Evolutionary conservation across 2,888 invertebrate genomes (phyloP).

Genomic region (Fragum whitleyi): DNA sequence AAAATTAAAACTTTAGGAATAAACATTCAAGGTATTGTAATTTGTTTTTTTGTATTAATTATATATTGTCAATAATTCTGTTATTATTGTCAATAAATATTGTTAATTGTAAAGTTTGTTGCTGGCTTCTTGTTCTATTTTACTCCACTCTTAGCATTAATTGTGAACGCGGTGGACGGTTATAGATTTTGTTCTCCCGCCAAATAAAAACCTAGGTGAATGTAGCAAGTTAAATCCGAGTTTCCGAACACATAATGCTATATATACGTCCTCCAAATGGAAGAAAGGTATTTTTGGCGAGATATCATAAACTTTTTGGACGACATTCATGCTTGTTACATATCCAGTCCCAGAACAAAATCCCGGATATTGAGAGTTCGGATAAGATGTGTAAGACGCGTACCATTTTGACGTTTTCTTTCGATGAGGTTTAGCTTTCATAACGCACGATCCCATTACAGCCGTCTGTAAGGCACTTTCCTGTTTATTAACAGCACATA

Average conservation of each 20-base stretch:
- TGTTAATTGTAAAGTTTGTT: no score
- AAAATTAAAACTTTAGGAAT: no score
- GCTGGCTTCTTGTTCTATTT: no score
- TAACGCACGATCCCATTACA: conserved; percentile 67
- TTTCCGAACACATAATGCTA: conserved; percentile 70
- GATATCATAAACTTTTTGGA: conserved; percentile 62
- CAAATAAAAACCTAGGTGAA: conserved; percentile 67
- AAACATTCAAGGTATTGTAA: no score
- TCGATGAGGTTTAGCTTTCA: conserved; percentile 64
- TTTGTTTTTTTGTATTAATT: no score
- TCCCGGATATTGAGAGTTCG: conserved; percentile 71
- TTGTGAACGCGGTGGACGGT: conserved; percentile 66
- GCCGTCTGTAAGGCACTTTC: conserved; percentile 41
- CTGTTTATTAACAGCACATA: conserved; percentile 41
- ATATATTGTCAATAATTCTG: no score
- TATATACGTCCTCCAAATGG: conserved; percentile 78
- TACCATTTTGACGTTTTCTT: conserved; percentile 75
- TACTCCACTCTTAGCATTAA: conserved; percentile 29
- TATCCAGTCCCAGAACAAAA: conserved; percentile 79
- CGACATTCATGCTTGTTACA: conserved; percentile 71
- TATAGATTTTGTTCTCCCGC: conserved; percentile 31
- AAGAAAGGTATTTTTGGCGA: conserved; percentile 77
- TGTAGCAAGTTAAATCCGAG: conserved; percentile 59
- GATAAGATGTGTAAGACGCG: conserved; percentile 70
- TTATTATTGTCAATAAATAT: no score